A percentile compares a stretch with the other conserved stretches of the same genome.
Conservation (phyloP, 2,797 vertebrate genomes). For the Onychomys leucogaster region DNA sequence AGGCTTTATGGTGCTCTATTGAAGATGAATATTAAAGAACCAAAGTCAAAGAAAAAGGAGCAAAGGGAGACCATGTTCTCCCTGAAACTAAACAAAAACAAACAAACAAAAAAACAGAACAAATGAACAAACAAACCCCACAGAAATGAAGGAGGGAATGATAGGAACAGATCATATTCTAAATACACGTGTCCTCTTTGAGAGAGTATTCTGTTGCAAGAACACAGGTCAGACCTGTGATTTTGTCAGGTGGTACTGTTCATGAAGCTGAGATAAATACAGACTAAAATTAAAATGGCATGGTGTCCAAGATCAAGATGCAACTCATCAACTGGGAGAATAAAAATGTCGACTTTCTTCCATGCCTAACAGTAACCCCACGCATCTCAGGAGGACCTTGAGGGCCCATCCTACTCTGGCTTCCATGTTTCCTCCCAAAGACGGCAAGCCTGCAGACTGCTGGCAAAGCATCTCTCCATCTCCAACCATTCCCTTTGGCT, state of each 20-base stretch:
- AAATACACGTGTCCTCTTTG: background rate
- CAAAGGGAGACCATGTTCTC: background rate
- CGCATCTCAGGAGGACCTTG: background rate
- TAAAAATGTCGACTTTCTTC: background rate
- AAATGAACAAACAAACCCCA: background rate
- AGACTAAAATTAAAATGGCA: background rate
- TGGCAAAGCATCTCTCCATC: background rate
- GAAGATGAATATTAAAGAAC: background rate
- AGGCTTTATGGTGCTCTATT: background rate
- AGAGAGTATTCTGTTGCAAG: conserved; percentile 1
- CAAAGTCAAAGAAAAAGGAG: background rate
- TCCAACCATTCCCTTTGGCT: background rate
- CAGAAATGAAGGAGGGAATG: background rate
- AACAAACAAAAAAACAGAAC: background rate
- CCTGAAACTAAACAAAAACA: background rate
- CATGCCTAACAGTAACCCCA: background rate
- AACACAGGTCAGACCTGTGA: background rate
- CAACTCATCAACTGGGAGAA: background rate
- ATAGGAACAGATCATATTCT: background rate
- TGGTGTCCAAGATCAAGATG: background rate
- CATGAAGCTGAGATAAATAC: background rate
- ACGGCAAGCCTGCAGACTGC: background rate
- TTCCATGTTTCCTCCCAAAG: background rate
- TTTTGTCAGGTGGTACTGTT: background rate
- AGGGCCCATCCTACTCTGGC: background rate